These are phyloP conservation scores for Metopolophium dirhodum DNA, from an alignment of 1,140 invertebrate genomes.

Conservation along the genomic window DNA sequence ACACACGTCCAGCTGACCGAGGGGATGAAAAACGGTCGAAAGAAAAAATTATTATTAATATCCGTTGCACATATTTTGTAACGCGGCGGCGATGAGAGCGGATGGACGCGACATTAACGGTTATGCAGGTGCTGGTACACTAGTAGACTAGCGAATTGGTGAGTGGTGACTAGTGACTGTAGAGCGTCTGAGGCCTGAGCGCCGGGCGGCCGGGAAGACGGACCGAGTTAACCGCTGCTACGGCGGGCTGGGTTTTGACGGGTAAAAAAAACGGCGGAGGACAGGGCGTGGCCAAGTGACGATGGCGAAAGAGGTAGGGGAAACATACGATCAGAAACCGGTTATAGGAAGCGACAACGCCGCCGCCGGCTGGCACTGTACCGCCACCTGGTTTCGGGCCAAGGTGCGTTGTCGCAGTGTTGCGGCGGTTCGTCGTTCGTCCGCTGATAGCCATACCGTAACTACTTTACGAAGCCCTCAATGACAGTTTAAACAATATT, in stretches of 20 bases:
- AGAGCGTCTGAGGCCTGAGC: background rate
- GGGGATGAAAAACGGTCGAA: background rate
- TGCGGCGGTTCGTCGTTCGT: background rate
- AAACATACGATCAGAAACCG: slow-evolving; percentile 33
- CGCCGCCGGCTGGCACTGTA: background rate
- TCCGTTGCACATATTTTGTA: slow-evolving; percentile 11
- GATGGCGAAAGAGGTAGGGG: background rate
- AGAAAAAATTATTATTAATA: background rate
- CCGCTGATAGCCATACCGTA: background rate
- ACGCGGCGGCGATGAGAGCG: background rate
- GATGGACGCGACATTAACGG: background rate
- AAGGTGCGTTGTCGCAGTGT: slow-evolving; percentile 15
- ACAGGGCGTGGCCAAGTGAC: slow-evolving; percentile 26
- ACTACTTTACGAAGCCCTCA: slow-evolving; percentile 41
- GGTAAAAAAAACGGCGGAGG: background rate
- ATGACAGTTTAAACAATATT: background rate
- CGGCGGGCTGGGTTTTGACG: background rate
- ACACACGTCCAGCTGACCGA: background rate
- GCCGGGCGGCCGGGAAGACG: background rate
- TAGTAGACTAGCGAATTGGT: background rate
- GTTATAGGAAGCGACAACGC: slow-evolving; percentile 27
- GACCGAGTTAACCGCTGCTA: background rate
- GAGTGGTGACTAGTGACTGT: background rate
- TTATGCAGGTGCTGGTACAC: background rate
- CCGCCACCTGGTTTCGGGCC: slow-evolving; percentile 38